These are phyloP conservation scores for Euzophera pinguis DNA, from an alignment of 2,888 invertebrate species.

Conservation along the genomic window DNA sequence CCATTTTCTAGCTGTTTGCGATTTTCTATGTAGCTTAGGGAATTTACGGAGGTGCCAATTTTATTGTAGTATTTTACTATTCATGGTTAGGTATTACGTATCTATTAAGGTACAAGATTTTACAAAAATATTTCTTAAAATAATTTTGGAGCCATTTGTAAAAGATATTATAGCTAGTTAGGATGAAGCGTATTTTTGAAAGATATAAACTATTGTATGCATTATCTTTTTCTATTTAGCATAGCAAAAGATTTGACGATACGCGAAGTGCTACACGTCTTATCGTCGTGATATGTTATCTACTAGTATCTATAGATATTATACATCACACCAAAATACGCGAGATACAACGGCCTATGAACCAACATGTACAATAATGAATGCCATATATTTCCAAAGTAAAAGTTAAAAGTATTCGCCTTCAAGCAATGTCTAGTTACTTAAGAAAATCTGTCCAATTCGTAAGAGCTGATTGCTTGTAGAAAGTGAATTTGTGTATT, in stretches of 20 bases:
- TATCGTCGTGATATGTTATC: slow-evolving; percentile 60
- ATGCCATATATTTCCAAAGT: slow-evolving; percentile 45
- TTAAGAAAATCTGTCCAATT: slow-evolving; percentile 55
- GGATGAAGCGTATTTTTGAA: slow-evolving; percentile 18
- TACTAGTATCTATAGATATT: slow-evolving; percentile 50
- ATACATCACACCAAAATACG: slow-evolving; percentile 43
- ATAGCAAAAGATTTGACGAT: slow-evolving; percentile 40
- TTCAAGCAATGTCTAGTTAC: slow-evolving; percentile 31
- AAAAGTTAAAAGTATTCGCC: neutral
- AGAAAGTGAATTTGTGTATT: slow-evolving; percentile 18
- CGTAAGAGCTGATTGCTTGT: slow-evolving; percentile 21
- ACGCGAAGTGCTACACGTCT: slow-evolving; percentile 37
- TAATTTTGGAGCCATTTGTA: neutral
- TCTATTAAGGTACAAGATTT: neutral
- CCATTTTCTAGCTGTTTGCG: slow-evolving; percentile 57
- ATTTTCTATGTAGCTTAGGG: slow-evolving; percentile 38
- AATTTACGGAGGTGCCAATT: slow-evolving; percentile 46
- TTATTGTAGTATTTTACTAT: slow-evolving; percentile 17
- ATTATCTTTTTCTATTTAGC: slow-evolving; percentile 16
- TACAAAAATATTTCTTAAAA: neutral
- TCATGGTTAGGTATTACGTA: neutral
- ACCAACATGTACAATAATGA: slow-evolving; percentile 29
- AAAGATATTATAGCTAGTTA: slow-evolving; percentile 7
- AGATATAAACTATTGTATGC: neutral
- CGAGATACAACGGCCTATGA: slow-evolving; percentile 25